Evolutionary conservation across 2,888 invertebrate species (phyloP).

Genomic region (Frankliniella fusca): DNA sequence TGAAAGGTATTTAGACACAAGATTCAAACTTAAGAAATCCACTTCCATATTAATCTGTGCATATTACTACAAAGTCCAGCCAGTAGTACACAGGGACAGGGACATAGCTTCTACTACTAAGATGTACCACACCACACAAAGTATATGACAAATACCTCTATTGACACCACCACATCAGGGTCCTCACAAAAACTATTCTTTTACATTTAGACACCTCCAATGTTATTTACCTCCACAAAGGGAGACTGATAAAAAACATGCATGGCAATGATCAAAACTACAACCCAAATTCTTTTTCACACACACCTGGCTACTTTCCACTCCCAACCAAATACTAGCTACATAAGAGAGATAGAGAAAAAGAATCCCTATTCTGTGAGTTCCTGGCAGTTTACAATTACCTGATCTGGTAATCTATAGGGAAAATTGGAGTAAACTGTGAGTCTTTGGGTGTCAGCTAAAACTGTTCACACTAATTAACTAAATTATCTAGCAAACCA

Average conservation of each 20-base stretch:
- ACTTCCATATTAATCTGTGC: slow-evolving; percentile 16
- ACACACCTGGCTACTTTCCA: slow-evolving; percentile 8
- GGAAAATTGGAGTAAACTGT: too few relatives aligned
- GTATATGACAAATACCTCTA: slow-evolving; percentile 14
- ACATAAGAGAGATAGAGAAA: background rate
- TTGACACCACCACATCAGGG: slow-evolving; percentile 13
- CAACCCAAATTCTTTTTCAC: slow-evolving; percentile 4
- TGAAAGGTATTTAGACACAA: slow-evolving; percentile 24
- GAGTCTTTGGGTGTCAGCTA: background rate
- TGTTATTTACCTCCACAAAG: background rate
- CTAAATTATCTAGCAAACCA: background rate
- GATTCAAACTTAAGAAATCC: slow-evolving; percentile 4
- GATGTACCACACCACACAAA: slow-evolving; percentile 22
- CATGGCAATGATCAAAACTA: background rate
- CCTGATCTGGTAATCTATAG: background rate
- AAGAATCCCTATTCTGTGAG: background rate
- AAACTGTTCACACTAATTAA: background rate
- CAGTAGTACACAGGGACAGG: slow-evolving; percentile 21
- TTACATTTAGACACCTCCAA: slow-evolving; percentile 2
- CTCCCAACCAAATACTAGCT: slow-evolving; percentile 8
- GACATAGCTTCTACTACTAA: slow-evolving; percentile 25
- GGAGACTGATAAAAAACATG: slow-evolving; percentile 16
- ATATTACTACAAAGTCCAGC: slow-evolving; percentile 20
- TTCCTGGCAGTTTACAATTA: background rate
- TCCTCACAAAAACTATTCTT: background rate